A percentile compares a stretch with the other conserved stretches of the same genome.
These are phyloP conservation scores for Cichlasoma orientale DNA, from an alignment of 2,797 vertebrate genomes.

Conservation along the genomic window DNA sequence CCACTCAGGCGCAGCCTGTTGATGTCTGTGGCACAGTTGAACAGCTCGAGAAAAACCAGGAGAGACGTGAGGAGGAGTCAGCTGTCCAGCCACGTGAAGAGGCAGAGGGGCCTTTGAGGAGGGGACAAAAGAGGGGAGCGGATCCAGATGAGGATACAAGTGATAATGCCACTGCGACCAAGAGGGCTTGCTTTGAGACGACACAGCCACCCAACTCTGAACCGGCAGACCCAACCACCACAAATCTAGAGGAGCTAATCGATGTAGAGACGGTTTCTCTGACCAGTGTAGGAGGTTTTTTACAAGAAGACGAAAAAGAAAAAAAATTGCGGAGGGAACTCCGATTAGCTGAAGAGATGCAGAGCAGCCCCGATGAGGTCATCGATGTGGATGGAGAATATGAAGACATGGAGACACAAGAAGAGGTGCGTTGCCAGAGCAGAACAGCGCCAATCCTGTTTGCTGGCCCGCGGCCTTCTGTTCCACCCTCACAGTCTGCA, in stretches of 20 bases:
- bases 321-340: neutral
- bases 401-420: neutral
- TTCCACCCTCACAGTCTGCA: neutral
- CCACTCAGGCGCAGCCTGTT: neutral
- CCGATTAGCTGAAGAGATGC: neutral
- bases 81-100: neutral
- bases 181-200: conserved; percentile 35
- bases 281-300: neutral
- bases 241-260: neutral
- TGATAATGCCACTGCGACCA: neutral
- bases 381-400: conserved; percentile 22
- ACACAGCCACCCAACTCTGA: neutral
- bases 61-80: neutral
- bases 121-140: conserved; percentile 25
- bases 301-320: neutral
- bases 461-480: fast-evolving
- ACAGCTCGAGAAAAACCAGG: neutral
- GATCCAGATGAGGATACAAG: neutral
- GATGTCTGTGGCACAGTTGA: neutral
- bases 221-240: neutral
- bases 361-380: conserved; percentile 7
- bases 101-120: neutral
- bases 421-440: neutral
- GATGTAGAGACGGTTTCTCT: conserved; percentile 9
- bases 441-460: neutral